A percentile compares a stretch with the other conserved stretches of the same genome.
These are phyloP conservation scores for Mythimna vitellina DNA, from an alignment of 2,888 invertebrate genomes.

Conservation along the genomic window DNA sequence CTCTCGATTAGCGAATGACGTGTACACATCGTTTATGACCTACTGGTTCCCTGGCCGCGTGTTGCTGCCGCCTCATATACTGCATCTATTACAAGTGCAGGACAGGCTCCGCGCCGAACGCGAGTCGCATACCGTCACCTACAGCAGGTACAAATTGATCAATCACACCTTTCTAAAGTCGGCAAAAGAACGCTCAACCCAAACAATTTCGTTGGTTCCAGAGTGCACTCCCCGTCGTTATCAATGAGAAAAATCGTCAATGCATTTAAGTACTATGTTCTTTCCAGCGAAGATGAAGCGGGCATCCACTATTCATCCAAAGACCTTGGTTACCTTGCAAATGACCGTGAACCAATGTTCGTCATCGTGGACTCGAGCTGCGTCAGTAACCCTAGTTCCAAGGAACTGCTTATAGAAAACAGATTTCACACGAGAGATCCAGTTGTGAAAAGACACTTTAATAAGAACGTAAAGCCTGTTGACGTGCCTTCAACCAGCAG, in stretches of 20 bases:
- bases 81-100: constrained; percentile 77
- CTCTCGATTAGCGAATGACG: constrained; percentile 78
- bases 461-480: constrained; percentile 62
- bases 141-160: constrained; percentile 75
- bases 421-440: constrained; percentile 60
- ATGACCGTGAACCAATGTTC: constrained; percentile 72
- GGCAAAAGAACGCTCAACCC: constrained; percentile 67
- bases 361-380: constrained; percentile 75
- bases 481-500: constrained; percentile 75
- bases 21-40: constrained; percentile 70
- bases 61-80: constrained; percentile 76
- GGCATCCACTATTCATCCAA: constrained; percentile 65
- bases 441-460: constrained; percentile 62
- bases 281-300: constrained; percentile 78
- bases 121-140: constrained; percentile 71
- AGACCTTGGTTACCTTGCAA: constrained; percentile 60
- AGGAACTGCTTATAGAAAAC: constrained; percentile 69
- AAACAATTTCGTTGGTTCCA: constrained; percentile 75
- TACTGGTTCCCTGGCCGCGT: constrained; percentile 74
- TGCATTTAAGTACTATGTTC: constrained; percentile 73
- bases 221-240: constrained; percentile 63
- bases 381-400: constrained; percentile 72
- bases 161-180: constrained; percentile 66
- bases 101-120: constrained; percentile 71
- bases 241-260: constrained; percentile 65